Percentiles rank a stretch among this genome's conserved stretches.
phyloP scores from a whole-genome alignment of 1,140 invertebrate species.

The Penaeus japonicus region DNA sequence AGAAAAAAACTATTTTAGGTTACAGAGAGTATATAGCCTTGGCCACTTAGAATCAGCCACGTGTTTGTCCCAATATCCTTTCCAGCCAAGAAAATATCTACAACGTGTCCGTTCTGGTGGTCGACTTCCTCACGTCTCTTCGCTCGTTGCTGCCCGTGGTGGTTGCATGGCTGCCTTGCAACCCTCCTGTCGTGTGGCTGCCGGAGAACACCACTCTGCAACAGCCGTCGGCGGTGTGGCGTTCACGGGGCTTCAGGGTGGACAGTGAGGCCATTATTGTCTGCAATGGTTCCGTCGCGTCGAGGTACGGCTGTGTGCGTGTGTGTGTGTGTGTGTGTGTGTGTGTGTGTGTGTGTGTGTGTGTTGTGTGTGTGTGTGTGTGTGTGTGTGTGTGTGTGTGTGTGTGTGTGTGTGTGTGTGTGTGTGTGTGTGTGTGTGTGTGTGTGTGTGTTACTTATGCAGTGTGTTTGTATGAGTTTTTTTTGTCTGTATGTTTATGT shows the following conservation, averaged over 20 bases:
- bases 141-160: slow-evolving; percentile 19
- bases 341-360: background rate
- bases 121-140: slow-evolving; percentile 37
- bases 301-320: background rate
- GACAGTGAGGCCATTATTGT: background rate
- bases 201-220: background rate
- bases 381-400: background rate
- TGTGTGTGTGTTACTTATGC: too few species aligned
- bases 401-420: too few species aligned
- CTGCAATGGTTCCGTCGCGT: background rate
- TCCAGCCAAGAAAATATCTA: slow-evolving; percentile 20
- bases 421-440: too few species aligned
- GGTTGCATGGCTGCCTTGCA: slow-evolving; percentile 33
- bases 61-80: background rate
- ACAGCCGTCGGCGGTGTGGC: background rate
- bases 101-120: slow-evolving; percentile 29
- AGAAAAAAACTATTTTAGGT: too few species aligned
- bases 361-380: background rate
- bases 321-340: background rate
- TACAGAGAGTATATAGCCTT: background rate
- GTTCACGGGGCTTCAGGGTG: background rate
- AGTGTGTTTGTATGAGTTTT: too few species aligned
- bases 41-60: background rate
- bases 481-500: too few species aligned
- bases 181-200: slow-evolving; percentile 33